A percentile compares a stretch with the other conserved stretches of the same genome.
phyloP scores from a whole-genome alignment of 1,140 invertebrate genomes.

The Venturia canescens region DNA sequence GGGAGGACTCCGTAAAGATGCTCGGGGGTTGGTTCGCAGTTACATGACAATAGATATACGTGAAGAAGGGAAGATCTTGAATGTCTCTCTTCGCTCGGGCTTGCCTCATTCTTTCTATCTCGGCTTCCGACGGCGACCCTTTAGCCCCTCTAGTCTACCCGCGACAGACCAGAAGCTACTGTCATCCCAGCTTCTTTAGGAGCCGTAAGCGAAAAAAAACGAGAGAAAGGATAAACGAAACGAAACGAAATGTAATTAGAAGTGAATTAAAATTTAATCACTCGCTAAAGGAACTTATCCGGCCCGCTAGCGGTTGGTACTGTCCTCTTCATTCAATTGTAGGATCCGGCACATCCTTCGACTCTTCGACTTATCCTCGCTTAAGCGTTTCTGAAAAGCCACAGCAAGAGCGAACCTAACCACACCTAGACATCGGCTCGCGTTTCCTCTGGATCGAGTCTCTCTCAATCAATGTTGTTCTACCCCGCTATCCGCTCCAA shows the following conservation, averaged over 20 bases:
- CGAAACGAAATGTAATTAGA: slow-evolving; percentile 71
- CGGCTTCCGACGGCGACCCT: slow-evolving; percentile 44
- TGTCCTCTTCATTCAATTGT: slow-evolving; percentile 69
- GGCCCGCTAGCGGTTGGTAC: slow-evolving; percentile 62
- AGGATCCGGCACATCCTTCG: slow-evolving; percentile 44
- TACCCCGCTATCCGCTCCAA: not conserved
- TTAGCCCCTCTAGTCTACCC: slow-evolving; percentile 53
- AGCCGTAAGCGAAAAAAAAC: slow-evolving; percentile 21
- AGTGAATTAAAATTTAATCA: slow-evolving; percentile 74
- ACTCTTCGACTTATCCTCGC: slow-evolving; percentile 42
- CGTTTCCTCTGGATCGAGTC: slow-evolving; percentile 43
- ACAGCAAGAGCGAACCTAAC: slow-evolving; percentile 28
- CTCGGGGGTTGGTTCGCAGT: not conserved
- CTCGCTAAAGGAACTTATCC: slow-evolving; percentile 68
- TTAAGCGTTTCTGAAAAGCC: slow-evolving; percentile 38
- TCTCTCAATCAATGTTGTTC: slow-evolving; percentile 24
- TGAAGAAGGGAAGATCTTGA: slow-evolving; percentile 12
- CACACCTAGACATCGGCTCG: slow-evolving; percentile 13
- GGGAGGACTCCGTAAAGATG: not conserved
- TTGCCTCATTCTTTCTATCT: slow-evolving; percentile 24
- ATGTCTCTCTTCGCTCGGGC: not conserved
- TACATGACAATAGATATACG: not conserved
- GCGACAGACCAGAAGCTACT: slow-evolving; percentile 32
- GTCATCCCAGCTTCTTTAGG: slow-evolving; percentile 7
- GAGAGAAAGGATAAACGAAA: not conserved